Base-by-base conservation (phyloP, 2,888 invertebrate species). In the Dolichopus griseipennis region DNA sequence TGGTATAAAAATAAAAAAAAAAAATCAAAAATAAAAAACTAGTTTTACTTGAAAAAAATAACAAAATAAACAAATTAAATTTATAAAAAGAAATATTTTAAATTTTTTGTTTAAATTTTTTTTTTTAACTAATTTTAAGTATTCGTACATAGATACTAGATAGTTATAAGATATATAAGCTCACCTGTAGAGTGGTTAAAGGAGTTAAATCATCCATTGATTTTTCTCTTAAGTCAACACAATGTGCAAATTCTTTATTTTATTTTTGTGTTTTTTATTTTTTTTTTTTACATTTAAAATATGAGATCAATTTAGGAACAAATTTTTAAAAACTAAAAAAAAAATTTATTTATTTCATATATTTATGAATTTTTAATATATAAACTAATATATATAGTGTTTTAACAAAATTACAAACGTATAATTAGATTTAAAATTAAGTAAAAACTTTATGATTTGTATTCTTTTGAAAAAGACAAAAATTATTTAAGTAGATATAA, bases 191-290 rank as follows among this genome's bases (percentile, higher is more conserved):
- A 70, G 73, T 74, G 9, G 75, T 74, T 69, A 77, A 72, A 52
- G 77, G 75, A 61, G 76, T 78, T 66, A 75, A 70, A 72, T 77
- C 77, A 72, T 77, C 77, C 77, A 77, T 77, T 71, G 76, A 76
- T 75, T 76, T 75, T 73, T 71, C 71, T n/a, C 18, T 1, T 6
- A 52, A 52, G 52, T n/a, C 15, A 52, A 52, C 27, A 52, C 27
- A 27, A 27, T 27, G 27, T 27, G 27, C 27, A 27, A 27, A 27
- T 27, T 4, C 27, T 27, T 27, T 10, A 10, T 37, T 8, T 12
- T 65, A 5, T 27, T 7, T 21, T 21, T 67, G 6, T 52, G 15
- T 9, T 37, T 65, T 65, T 34, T 27, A 15, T 22, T 27, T 27
- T 27, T 27, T 12, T 22, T 27, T 27, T 27, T 27, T 27, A 9